Evolutionary conservation across 2,113 vertebrate species (phyloP), one percentile per base, ranked within the genome.

Genomic region (Trichomycterus rosablanca): DNA sequence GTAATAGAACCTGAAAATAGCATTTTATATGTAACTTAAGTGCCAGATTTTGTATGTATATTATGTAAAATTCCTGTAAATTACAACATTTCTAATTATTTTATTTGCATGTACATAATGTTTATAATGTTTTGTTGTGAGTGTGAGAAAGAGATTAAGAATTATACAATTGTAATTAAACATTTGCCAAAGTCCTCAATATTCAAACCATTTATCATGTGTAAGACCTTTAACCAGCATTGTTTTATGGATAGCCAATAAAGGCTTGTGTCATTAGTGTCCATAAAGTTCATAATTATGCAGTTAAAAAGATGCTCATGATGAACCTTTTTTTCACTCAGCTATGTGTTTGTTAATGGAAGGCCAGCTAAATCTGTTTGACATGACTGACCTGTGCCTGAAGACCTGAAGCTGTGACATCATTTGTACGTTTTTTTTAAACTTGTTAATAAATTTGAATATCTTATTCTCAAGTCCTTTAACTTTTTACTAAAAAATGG

Each of bases 41-140:
- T 97, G 93, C 93, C 94, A 95, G 93, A 83, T 85, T 83, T 85
- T 95, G 88, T 93, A 89, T 89, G 87, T 91, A 90, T 88, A 90
- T 84, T 87, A 89, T 97, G 93, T 97, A 95, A 91, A 96, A 85
- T 79, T 89, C 91, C 57, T 88, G 86, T 89, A 90, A 91, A 89
- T 85, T 87, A 87, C 87, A 90, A 49, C 30, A 48, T 71, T 66
- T 61, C 89, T 89, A 43, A 43, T 86, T 85, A 81, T 86, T 90
- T 84, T 85, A 86, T 84, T 87, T 92, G 89, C 88, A 91, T 93
- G 92, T 91, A 89, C 91, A 91, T 91, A 92, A 92, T 94, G 93
- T 95, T 94, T 95, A 94, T 89, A 56, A 28, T 22, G 35, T 30
- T 56, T 64, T 55, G 15, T 40, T 59, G 24, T 34, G n/a, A n/a